Base-by-base conservation (phyloP, 2,797 vertebrate genomes). In the Xenopus petersii region DNA sequence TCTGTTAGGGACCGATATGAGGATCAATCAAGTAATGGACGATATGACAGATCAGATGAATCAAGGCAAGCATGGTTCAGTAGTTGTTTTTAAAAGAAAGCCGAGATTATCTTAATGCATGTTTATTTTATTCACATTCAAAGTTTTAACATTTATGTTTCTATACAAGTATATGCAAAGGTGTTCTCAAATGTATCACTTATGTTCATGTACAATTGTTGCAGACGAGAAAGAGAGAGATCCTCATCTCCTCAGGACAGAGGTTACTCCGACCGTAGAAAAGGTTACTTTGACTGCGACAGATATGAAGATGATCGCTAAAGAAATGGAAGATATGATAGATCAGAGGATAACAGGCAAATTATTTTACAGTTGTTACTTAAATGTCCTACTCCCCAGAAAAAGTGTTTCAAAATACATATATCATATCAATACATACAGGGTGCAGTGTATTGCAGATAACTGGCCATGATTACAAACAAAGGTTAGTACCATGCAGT, bases 21-120 rank as follows among this genome's bases (percentile, higher is more conserved):
- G 33, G 88, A 90, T 1, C 81, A 67, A 80, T 89, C 88, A 9
- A 85, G 87, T 81, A 87, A 84, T 81, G 89, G 87, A 0, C 83
- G 17, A 79, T 83, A 86, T 64, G 84, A 92, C 47, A 60, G 24
- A 60, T 60, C 58, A 60, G 58, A 60, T 17, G 58, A 60, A 24
- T 24, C 58, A 24, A 60, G 58, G 58, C 58, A 60, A 60, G 58
- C 10, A 1, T 60, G 2, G 17, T 26, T 60, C 12, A 24, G 17
- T 42, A 42, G 36, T 9, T 4, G 36, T 42, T 42, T 42, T 42
- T 42, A 42, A 5, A 42, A 42, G 5, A 3, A 42, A 9, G 6
- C 36, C 0, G 36, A 42, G 36, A 42, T 42, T 42, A 42, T 42
- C 36, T 42, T 42, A 42, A 42, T 42, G 8, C 5, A 42, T 1